Base-by-base conservation (phyloP, 2,888 invertebrate species). In the Pristionchus entomophagus region DNA sequence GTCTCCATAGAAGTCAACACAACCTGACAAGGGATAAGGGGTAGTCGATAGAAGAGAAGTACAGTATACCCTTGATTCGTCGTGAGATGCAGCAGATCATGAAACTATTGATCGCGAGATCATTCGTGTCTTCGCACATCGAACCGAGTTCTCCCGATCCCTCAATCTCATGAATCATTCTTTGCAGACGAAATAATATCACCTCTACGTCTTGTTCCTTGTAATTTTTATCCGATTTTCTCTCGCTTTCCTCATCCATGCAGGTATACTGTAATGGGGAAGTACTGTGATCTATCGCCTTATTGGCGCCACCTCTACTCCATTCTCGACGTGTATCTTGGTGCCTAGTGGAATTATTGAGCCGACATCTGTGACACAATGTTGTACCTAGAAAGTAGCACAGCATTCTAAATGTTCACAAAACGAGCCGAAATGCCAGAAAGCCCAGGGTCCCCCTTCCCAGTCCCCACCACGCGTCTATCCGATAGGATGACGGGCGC, bases 361-460 rank as follows among this genome's bases (percentile, higher is more conserved):
- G 17, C 85, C 85, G 35, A 77, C 56, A 32, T 85, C 85, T 65
- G 85, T 85, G 1, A 85, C 77, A 41, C 85, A 85, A n/a, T 85
- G 62, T 56, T 77, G 51, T 2, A 85, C 53, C 85, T 85, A 12
- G 41, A 85, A n/a, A n/a, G n/a, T n/a, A n/a, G n/a, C n/a, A n/a
- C n/a, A n/a, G n/a, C n/a, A n/a, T n/a, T n/a, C n/a, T n/a, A n/a
- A n/a, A n/a, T n/a, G n/a, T n/a, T n/a, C n/a, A n/a, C n/a, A n/a
- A n/a, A n/a, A n/a, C n/a, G n/a, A n/a, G n/a, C n/a, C n/a, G n/a
- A n/a, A n/a, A n/a, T n/a, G n/a, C n/a, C n/a, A n/a, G n/a, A n/a
- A n/a, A n/a, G n/a, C n/a, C n/a, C n/a, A n/a, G n/a, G n/a, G n/a
- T n/a, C n/a, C n/a, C n/a, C n/a, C n/a, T n/a, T n/a, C n/a, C n/a